phyloP scores from a whole-genome alignment of 2,888 invertebrate genomes.

The Eristalinus aeneus region DNA sequence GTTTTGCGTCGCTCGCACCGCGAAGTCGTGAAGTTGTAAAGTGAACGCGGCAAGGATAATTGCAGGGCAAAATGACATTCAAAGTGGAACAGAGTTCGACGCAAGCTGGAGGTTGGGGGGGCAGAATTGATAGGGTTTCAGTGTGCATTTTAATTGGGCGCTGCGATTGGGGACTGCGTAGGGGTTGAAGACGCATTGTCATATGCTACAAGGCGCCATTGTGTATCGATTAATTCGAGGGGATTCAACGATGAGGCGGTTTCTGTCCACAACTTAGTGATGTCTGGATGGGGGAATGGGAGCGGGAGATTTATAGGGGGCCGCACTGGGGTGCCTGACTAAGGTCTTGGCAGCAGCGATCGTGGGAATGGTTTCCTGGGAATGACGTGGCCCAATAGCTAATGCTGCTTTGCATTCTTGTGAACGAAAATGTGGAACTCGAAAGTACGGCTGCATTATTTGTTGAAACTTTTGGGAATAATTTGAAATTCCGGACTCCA shows the following conservation, averaged over 20 bases:
- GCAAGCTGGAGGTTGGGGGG: background rate
- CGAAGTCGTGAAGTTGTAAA: background rate
- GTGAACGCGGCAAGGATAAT: constrained; percentile 18
- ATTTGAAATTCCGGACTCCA: too few species aligned
- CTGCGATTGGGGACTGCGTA: background rate
- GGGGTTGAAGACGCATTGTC: background rate
- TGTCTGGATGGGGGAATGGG: background rate
- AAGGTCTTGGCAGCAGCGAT: background rate
- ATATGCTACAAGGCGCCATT: background rate
- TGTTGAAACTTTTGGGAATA: too few species aligned
- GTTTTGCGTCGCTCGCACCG: background rate
- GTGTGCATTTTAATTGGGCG: background rate
- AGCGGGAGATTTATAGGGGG: background rate
- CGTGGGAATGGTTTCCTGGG: background rate
- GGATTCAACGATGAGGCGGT: background rate
- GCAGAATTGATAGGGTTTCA: background rate
- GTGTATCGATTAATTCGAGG: background rate
- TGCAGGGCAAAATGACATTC: background rate
- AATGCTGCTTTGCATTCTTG: too few species aligned
- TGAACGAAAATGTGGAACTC: too few species aligned
- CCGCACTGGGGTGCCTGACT: background rate
- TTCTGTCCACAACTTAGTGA: background rate
- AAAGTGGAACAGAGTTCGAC: background rate
- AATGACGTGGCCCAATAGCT: background rate
- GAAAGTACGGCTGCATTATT: too few species aligned